Evolutionary conservation across 2,113 vertebrate genomes (phyloP), one percentile per base, ranked within the genome.

Genomic region (Brachyistius frenatus): DNA sequence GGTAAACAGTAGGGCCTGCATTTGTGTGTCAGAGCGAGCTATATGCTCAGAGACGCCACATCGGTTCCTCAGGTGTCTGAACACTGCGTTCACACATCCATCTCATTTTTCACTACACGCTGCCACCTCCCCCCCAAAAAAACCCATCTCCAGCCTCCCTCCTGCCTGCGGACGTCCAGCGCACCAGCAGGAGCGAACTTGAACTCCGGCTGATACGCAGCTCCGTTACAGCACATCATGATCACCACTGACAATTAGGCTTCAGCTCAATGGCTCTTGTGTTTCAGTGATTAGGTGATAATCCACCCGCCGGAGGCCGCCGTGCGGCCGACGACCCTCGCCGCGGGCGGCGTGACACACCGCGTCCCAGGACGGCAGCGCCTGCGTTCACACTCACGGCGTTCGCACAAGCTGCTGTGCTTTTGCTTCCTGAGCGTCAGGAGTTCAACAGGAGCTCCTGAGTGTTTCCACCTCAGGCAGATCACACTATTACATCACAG

Each of bases 91-190:
- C 89, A 86, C 73, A 91, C 76, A 32, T 62, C 8, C 0, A 37
- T 73, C 71, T 54, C 30, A 90, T 56, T 84, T 91, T 88, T 91
- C 89, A 86, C 91, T 83, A 88, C 91, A 90, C 55, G 83, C 46
- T n/a, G 71, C 68, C 81, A 93, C 56, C 74, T 68, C 39, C 74
- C 76, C 76, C 61, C 23, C 1, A 23, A 23, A 23, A 65, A 80
- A 76, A 35, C 65, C 63, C 11, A 60, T 70, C 76, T 65, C 81
- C 68, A 23, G 10, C 44, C 16, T n/a, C 41, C 36, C 65, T 5
- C 0, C 47, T 4, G 4, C 56, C 46, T 6, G 60, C 30, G 32
- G 37, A 75, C 11, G 7, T 47, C 70, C 1, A 0, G 3, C 2
- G 7, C 11, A 30, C 52, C 61, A 56, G 13, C 30, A 1, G 31